These are phyloP conservation scores for Channa striata DNA, from an alignment of 2,797 vertebrate genomes.

Conservation along the genomic window DNA sequence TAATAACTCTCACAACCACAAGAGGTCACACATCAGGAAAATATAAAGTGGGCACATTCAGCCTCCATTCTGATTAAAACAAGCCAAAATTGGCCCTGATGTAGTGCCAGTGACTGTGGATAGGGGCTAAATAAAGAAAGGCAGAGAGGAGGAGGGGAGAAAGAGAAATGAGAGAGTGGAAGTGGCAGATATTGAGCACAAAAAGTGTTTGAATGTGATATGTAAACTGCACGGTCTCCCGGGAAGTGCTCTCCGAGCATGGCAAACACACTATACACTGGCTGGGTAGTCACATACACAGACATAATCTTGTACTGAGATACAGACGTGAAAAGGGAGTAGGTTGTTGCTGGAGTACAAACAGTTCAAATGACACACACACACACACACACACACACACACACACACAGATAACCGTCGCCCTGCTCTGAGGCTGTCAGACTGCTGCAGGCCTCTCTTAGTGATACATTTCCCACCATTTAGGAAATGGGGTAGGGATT, in stretches of 20 bases:
- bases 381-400: conserved; percentile 30
- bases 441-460: conserved; percentile 67
- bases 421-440: conserved; percentile 49
- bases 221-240: conserved; percentile 77
- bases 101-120: conserved; percentile 16
- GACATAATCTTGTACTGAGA: conserved; percentile 53
- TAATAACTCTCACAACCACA: conserved; percentile 37
- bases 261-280: conserved; percentile 51
- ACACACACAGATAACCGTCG: conserved; percentile 44
- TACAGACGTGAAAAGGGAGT: conserved; percentile 62
- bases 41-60: neutral
- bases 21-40: conserved; percentile 58
- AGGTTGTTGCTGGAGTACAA: conserved; percentile 49
- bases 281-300: conserved; percentile 58
- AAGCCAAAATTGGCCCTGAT: conserved; percentile 32
- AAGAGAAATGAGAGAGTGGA: conserved; percentile 46
- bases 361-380: conserved; percentile 55
- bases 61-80: conserved; percentile 42
- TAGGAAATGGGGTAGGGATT: conserved; percentile 79
- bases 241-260: conserved; percentile 66
- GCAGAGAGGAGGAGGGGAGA: conserved; percentile 23
- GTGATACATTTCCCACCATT: conserved; percentile 79
- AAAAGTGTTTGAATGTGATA: conserved; percentile 79
- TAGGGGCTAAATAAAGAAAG: conserved; percentile 36
- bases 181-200: conserved; percentile 70